Percentiles rank a stretch among this genome's conserved stretches.
Conservation (phyloP, 2,888 invertebrate species). For the Tiphia femorata region DNA sequence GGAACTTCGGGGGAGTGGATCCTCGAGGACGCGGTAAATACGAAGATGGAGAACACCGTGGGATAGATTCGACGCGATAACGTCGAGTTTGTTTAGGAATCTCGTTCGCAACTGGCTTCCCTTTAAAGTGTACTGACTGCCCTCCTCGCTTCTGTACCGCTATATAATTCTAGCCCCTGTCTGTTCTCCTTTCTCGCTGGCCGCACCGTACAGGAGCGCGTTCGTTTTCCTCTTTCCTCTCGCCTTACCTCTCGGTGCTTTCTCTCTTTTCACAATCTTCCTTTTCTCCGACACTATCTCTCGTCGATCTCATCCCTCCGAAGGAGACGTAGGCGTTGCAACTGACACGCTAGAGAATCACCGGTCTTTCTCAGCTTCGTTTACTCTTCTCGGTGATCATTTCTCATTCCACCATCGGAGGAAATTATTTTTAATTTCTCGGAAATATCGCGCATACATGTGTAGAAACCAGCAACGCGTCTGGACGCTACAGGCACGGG, state of each 20-base stretch:
- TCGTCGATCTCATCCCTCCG: neutral
- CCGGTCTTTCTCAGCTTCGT: neutral
- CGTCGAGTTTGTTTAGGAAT: conserved; percentile 14
- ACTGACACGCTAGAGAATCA: too few species aligned
- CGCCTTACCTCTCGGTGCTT: too few species aligned
- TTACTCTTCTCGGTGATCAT: neutral
- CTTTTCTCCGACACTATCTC: too few species aligned
- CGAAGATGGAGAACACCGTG: conserved; percentile 4
- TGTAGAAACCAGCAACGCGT: too few species aligned
- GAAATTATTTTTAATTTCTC: too few species aligned
- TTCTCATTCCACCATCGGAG: conserved; percentile 1
- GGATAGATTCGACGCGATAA: conserved; percentile 17
- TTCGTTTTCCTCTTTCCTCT: neutral
- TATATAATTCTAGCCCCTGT: neutral
- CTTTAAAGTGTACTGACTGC: conserved; percentile 9
- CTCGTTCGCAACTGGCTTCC: neutral
- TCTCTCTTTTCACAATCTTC: too few species aligned
- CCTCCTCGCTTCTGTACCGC: neutral
- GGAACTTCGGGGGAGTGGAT: neutral
- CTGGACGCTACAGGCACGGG: neutral
- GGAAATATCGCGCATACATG: too few species aligned
- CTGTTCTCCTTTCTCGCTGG: too few species aligned
- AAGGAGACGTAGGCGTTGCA: too few species aligned
- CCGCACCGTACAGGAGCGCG: too few species aligned
- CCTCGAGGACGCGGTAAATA: neutral